A percentile compares a stretch with the other conserved stretches of the same genome.
Conservation (phyloP, 2,797 vertebrate genomes). For the Chromobotia macracanthus region DNA sequence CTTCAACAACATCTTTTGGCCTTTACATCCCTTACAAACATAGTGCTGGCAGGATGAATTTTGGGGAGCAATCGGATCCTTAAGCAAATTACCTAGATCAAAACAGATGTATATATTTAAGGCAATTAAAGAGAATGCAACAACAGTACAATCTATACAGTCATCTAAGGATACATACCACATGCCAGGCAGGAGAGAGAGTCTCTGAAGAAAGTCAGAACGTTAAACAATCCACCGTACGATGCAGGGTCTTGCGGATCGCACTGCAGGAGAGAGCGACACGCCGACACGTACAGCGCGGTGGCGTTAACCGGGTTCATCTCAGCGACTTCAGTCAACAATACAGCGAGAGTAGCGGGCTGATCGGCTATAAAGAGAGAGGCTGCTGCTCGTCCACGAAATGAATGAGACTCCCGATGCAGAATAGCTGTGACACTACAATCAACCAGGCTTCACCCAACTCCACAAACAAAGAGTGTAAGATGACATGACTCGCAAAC, state of each 20-base stretch:
- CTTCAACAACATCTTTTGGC: slow-evolving; percentile 94
- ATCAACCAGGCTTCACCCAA: slow-evolving; percentile 49
- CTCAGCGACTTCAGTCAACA: slow-evolving; percentile 68
- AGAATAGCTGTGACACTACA: background rate
- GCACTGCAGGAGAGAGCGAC: slow-evolving; percentile 94
- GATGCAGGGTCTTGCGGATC: slow-evolving; percentile 88
- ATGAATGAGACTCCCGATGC: slow-evolving; percentile 1
- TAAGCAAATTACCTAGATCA: slow-evolving; percentile 88
- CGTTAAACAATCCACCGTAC: slow-evolving; percentile 88
- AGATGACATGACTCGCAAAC: slow-evolving; percentile 40
- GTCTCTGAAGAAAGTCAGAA: slow-evolving; percentile 92
- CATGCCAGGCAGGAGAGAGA: slow-evolving; percentile 93
- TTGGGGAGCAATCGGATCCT: slow-evolving; percentile 91
- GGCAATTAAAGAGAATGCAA: slow-evolving; percentile 29
- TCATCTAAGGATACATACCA: slow-evolving; percentile 75
- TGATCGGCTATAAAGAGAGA: slow-evolving; percentile 16
- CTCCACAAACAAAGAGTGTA: slow-evolving; percentile 33
- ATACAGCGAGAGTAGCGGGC: background rate
- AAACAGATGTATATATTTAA: slow-evolving; percentile 40
- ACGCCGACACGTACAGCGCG: slow-evolving; percentile 93
- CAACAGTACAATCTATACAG: background rate
- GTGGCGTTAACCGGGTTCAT: slow-evolving; percentile 97
- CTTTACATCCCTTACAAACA: slow-evolving; percentile 93
- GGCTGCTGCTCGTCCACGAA: background rate
- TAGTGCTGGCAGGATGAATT: slow-evolving; percentile 94